Evolutionary conservation across 2,888 invertebrate genomes (phyloP).

Genomic region (Drosophila monieri): DNA sequence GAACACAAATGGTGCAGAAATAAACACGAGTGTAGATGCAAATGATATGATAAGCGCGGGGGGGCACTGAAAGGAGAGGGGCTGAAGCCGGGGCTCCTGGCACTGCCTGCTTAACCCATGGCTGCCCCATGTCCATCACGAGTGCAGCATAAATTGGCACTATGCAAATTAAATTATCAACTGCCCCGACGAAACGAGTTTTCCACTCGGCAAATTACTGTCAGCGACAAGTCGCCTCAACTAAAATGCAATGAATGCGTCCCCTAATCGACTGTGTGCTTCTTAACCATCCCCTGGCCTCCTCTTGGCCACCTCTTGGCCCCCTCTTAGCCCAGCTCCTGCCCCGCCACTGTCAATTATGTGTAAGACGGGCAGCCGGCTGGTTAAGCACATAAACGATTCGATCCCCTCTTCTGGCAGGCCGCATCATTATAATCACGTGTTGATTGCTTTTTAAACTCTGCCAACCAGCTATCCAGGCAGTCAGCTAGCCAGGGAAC

Average conservation of each 20-base stretch:
- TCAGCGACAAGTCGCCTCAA: constrained; percentile 62
- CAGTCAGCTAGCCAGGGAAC: constrained; percentile 5
- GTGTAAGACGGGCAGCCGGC: constrained; percentile 73
- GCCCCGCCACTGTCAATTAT: constrained; percentile 55
- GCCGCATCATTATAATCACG: constrained; percentile 78
- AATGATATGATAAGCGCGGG: constrained; percentile 70
- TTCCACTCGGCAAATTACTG: constrained; percentile 78
- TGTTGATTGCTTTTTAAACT: constrained; percentile 80
- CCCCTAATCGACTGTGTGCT: constrained; percentile 60
- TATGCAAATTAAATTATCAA: constrained; percentile 82
- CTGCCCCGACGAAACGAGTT: constrained; percentile 69
- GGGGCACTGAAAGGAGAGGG: constrained; percentile 4
- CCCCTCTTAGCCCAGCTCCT: constrained; percentile 1
- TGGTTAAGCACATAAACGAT: constrained; percentile 48
- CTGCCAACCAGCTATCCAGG: constrained; percentile 13
- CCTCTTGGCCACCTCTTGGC: constrained; percentile 15
- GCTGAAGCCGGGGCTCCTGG: background rate
- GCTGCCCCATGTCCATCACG: constrained; percentile 66
- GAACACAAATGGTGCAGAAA: constrained; percentile 83
- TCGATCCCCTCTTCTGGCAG: constrained; percentile 38
- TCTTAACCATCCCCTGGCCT: constrained; percentile 28
- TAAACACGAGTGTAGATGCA: constrained; percentile 82
- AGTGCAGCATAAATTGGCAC: constrained; percentile 79
- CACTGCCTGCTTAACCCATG: constrained; percentile 62
- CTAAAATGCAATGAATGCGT: constrained; percentile 70